Base-by-base conservation (phyloP, 2,888 invertebrate species). In the Subacronicta megacephala region DNA sequence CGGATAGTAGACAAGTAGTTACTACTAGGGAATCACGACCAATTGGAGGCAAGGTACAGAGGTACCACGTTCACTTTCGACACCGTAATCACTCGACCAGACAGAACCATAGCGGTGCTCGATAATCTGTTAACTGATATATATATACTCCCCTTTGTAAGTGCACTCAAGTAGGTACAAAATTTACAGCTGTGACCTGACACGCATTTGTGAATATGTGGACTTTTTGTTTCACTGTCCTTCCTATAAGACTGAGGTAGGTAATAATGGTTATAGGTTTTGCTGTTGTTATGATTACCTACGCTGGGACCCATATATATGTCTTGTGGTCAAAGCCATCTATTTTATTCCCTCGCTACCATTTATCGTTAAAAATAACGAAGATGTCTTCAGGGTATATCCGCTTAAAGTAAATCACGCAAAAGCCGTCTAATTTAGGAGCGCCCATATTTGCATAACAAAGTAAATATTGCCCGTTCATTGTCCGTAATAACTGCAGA, bases 11-110 rank as follows among this genome's bases (percentile, higher is more conserved):
- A 9, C 23, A 23, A 26, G 26, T 18, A 16, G 18, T 17, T 35
- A 36, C 31, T 59, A 74, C 58, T 33, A 71, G 53, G 36, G 15
- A 3, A 23, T 3, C 20, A 72, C 55, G 47, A 46, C 46, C 46
- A 41, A 53, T 33, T 61, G 60, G 44, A 64, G n/a, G n/a, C n/a
- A n/a, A n/a, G n/a, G n/a, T n/a, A n/a, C n/a, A n/a, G n/a, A n/a
- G 55, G 40, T 66, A 43, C 23, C 55, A 31, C 43, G 50, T 57
- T 68, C 35, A 73, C 75, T 78, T 81, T 80, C 72, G 70, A 77
- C 71, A 77, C 15, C 33, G 41, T 36, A 42, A 65, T 61, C 75
- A 76, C 50, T 76, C 67, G 72, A 75, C 72, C 78, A 70, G 70
- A 52, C 49, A 45, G 41, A 59, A 49, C 50, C 36, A 17, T 36